Percentiles rank a stretch among this genome's conserved stretches.
These are phyloP conservation scores for Triplophysa rosa DNA, from an alignment of 2,113 vertebrate genomes.

Conservation along the genomic window DNA sequence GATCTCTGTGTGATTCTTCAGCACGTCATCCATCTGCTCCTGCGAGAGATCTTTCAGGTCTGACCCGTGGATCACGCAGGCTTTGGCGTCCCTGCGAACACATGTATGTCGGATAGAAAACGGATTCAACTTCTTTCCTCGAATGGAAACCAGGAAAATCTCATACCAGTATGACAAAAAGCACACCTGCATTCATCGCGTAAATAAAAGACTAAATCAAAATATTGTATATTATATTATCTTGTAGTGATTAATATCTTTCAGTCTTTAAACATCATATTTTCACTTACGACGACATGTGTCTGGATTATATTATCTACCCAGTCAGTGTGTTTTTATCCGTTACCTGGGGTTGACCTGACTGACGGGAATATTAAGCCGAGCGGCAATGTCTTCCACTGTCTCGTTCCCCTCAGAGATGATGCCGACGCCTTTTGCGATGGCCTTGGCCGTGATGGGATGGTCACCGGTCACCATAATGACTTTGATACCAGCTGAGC, in stretches of 20 bases:
- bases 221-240: too few relatives aligned
- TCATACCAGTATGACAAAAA: too few relatives aligned
- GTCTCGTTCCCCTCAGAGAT: slow-evolving; percentile 93
- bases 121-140: neutral
- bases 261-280: too few relatives aligned
- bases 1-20: slow-evolving; percentile 86
- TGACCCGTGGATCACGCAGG: slow-evolving; percentile 82
- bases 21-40: slow-evolving; percentile 83
- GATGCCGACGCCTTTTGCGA: slow-evolving; percentile 91
- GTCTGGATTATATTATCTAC: too few relatives aligned
- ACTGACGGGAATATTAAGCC: slow-evolving; percentile 89
- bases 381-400: slow-evolving; percentile 87
- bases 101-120: neutral
- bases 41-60: slow-evolving; percentile 83
- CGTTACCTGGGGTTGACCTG: slow-evolving; percentile 87
- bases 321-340: neutral
- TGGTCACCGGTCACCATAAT: slow-evolving; percentile 94
- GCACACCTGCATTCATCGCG: too few relatives aligned
- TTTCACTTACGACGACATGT: too few relatives aligned
- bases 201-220: too few relatives aligned
- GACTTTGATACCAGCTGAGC: slow-evolving; percentile 90
- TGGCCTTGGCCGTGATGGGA: slow-evolving; percentile 92
- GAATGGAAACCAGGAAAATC: neutral
- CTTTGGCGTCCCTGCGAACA: slow-evolving; percentile 78
- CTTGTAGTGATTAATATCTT: too few relatives aligned